Conservation (phyloP, 2,888 invertebrate genomes). For the Sesia apiformis region DNA sequence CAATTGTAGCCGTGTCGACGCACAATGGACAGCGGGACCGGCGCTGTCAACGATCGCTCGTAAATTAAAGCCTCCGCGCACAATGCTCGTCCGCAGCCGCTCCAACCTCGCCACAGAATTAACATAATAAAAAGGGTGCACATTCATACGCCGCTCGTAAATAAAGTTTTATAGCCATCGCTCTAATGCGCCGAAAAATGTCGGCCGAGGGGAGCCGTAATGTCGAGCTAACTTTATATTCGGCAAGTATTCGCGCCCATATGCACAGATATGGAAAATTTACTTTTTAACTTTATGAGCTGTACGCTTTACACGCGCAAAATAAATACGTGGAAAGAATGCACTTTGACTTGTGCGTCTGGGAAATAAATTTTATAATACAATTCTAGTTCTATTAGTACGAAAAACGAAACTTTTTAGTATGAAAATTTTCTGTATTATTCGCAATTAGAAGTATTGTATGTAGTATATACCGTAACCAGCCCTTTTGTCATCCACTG, state of each 20-base stretch:
- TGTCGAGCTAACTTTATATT: slow-evolving; percentile 1
- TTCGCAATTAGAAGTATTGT: no score
- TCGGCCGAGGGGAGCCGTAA: slow-evolving; percentile 26
- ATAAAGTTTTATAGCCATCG: slow-evolving; percentile 65
- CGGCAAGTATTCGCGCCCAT: background rate
- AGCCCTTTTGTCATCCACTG: no score
- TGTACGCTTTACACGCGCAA: background rate
- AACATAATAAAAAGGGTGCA: slow-evolving; percentile 65
- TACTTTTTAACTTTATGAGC: background rate
- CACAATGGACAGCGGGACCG: slow-evolving; percentile 1
- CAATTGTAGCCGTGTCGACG: background rate
- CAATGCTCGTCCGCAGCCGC: slow-evolving; percentile 25
- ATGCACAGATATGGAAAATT: background rate
- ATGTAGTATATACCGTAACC: no score
- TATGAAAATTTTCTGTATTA: no score
- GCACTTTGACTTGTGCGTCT: background rate
- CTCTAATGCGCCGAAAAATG: slow-evolving; percentile 63
- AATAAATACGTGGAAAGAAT: background rate
- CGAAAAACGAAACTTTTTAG: no score
- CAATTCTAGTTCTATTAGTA: no score
- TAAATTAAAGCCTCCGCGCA: slow-evolving; percentile 47
- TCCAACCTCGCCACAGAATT: slow-evolving; percentile 37
- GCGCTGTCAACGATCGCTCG: slow-evolving; percentile 21
- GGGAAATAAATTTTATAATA: no score
- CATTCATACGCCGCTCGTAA: slow-evolving; percentile 59